These are phyloP conservation scores for Plutella xylostella DNA, from an alignment of 2,888 invertebrate species.

Conservation along the genomic window DNA sequence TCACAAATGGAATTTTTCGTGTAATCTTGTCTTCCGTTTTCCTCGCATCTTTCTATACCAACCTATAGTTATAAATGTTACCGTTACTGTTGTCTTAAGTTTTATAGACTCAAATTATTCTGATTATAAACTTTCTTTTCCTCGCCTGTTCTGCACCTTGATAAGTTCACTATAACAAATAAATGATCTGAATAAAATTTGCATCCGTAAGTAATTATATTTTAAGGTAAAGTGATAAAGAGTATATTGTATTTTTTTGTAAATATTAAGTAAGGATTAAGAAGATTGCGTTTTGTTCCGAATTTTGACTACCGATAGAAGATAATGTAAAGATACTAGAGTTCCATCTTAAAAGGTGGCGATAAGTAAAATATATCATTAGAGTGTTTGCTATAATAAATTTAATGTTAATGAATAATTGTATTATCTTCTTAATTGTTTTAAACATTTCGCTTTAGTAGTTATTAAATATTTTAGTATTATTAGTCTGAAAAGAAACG, in stretches of 20 bases:
- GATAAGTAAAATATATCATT: constrained; percentile 25
- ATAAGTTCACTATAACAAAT: too few species aligned
- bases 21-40: too few species aligned
- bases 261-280: constrained; percentile 47
- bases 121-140: too few species aligned
- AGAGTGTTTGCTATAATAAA: constrained; percentile 51
- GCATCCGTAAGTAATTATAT: too few species aligned
- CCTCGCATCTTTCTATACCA: too few species aligned
- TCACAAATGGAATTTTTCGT: too few species aligned
- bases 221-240: constrained; percentile 50
- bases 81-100: not conserved
- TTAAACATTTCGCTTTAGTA: constrained; percentile 63
- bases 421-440: constrained; percentile 41
- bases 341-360: constrained; percentile 40
- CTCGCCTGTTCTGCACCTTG: too few species aligned
- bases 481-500: constrained; percentile 69
- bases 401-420: constrained; percentile 28
- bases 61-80: not conserved
- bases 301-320: constrained; percentile 61
- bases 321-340: constrained; percentile 27
- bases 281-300: constrained; percentile 33
- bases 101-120: not conserved
- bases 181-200: too few species aligned
- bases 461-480: constrained; percentile 60
- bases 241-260: constrained; percentile 52